Evolutionary conservation across 2,797 vertebrate genomes (phyloP).

Genomic region (Brachyrhaphis roseni): DNA sequence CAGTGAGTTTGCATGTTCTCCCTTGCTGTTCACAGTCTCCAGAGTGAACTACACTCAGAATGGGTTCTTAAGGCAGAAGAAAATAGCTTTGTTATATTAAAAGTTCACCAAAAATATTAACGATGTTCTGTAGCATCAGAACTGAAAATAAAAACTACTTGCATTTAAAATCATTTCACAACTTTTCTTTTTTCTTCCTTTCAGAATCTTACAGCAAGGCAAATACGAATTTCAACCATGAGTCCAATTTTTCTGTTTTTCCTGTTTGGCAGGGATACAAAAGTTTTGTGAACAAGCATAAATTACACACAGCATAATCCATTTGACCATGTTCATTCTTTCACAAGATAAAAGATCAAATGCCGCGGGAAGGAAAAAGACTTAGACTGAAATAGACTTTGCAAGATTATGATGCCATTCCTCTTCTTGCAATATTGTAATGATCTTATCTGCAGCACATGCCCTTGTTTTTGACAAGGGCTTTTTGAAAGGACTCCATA

Average conservation of each 20-base stretch:
- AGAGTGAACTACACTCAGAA: background rate
- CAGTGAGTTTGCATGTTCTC: background rate
- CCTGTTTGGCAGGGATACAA: background rate
- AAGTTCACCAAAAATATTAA: background rate
- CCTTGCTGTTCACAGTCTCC: background rate
- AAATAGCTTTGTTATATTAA: background rate
- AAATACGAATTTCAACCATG: background rate
- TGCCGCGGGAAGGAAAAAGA: constrained; percentile 17
- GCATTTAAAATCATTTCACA: background rate
- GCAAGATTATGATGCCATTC: constrained; percentile 54
- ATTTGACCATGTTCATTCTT: constrained; percentile 30
- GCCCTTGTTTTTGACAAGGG: constrained; percentile 59
- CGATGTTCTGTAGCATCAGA: no score
- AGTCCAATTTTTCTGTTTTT: constrained; percentile 12
- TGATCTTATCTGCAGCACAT: constrained; percentile 53
- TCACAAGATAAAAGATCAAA: constrained; percentile 46
- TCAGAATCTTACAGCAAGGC: background rate
- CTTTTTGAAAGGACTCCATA: constrained; percentile 36
- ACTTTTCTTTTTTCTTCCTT: background rate
- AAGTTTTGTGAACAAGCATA: constrained; percentile 32
- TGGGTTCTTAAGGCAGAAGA: background rate
- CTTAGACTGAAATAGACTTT: constrained; percentile 40
- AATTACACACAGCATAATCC: constrained; percentile 20
- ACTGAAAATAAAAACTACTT: background rate
- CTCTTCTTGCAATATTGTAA: constrained; percentile 52